Conservation (phyloP, 2,888 invertebrate species). For the Stenodema calcarata region DNA sequence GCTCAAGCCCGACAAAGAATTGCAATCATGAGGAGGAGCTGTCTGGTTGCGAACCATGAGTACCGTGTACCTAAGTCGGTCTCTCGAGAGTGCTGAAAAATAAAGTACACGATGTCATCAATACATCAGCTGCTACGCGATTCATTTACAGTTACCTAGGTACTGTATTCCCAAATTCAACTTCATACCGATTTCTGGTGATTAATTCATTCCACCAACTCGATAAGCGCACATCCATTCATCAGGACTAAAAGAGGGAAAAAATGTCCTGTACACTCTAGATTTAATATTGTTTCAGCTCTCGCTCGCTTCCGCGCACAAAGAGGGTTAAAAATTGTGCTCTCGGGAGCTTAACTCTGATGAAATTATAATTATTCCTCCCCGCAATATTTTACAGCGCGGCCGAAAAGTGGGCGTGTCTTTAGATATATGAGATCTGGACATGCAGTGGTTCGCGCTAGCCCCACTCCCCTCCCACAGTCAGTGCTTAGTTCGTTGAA, state of each 20-base stretch:
- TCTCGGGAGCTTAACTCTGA: conserved; percentile 24
- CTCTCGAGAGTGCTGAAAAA: no score
- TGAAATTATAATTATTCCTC: conserved; percentile 42
- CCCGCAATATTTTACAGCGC: conserved; percentile 39
- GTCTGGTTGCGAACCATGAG: no score
- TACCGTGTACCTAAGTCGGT: no score
- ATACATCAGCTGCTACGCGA: no score
- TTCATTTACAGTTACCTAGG: no score
- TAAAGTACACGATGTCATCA: no score
- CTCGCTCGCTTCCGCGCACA: not conserved
- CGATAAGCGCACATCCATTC: no score
- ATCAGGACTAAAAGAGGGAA: not conserved
- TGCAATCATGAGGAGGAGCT: no score
- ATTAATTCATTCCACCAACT: no score
- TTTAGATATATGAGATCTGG: conserved; percentile 35
- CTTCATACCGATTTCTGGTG: no score
- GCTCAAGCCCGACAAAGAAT: no score
- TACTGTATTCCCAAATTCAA: no score
- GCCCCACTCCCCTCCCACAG: not conserved
- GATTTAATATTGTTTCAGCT: conserved; percentile 27
- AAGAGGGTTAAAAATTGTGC: not conserved
- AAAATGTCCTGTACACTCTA: not conserved
- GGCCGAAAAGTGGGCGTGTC: conserved; percentile 41
- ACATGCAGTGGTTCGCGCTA: conserved; percentile 22
- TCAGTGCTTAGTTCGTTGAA: not conserved